Evolutionary conservation across 2,113 vertebrate genomes (phyloP), one percentile per base, ranked within the genome.

Genomic region (Chamaea fasciata): DNA sequence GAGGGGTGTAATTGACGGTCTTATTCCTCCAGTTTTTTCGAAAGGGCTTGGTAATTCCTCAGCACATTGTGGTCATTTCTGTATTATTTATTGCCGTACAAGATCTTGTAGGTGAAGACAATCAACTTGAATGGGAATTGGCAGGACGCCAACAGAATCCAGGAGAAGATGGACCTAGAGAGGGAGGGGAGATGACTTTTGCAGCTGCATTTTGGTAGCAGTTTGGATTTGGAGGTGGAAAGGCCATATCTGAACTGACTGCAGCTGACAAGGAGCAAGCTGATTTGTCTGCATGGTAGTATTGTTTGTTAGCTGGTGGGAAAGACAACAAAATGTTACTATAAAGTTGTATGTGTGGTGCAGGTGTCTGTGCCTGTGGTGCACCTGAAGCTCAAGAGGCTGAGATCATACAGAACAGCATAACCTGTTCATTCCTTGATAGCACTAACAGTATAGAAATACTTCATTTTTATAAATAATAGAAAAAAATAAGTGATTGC

Each of bases 61-160:
- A 68, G 39, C 44, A 67, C 30, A 2, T 23, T 83, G 49, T 37
- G 50, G 24, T 87, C 30, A 50, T 91, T 96, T 94, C 74, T 64
- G 1, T 47, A 7, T 81, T 89, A 81, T 91, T 92, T 97, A 91
- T 84, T 94, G 22, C 80, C 68, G 2, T 27, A 73, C 60, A 67
- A 52, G 52, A 63, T 81, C 60, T 91, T 83, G 42, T 71, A 92
- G 91, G 64, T 95, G 83, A 91, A 79, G 94, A 94, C 73, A 89
- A 78, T 60, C 65, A 64, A 79, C 65, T 75, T 59, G 59, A 59
- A 44, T 92, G 18, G 41, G 59, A 67, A 42, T 94, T 94, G 91
- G 83, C 86, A 75, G 44, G n/a, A 81, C 22, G 62, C 71, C 85
- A 92, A 1, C 16, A 50, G 35, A 71, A 22, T 65, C 50, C 55